Evolutionary conservation across 2,113 vertebrate genomes (phyloP), one percentile per base, ranked within the genome.

Genomic region (Eolophus roseicapilla): DNA sequence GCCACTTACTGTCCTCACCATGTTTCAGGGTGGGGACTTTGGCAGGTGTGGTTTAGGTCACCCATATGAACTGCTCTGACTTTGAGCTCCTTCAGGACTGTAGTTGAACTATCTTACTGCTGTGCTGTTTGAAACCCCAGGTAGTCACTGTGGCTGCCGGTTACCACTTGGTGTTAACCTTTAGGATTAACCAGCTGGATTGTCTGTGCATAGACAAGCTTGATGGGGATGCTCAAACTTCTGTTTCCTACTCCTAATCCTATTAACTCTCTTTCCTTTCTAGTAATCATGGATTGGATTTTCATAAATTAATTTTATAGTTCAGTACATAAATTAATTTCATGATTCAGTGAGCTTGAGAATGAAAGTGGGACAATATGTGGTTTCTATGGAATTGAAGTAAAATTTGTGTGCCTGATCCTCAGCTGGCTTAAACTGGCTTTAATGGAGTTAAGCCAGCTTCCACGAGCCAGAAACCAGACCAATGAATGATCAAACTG

Each of bases 271-370:
- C 55, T 85, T 95, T 93, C 87, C 92, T 97, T 96, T 82, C 91
- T 95, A 79, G 80, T 69, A 92, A 93, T 91, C 93, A 81, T 77
- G 77, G 92, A 68, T 69, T 97, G 77, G 90, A 94, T 96, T 97
- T 96, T 96, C 91, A 93, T 95, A 95, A 94, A 94, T 97, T 96
- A 97, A 95, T 95, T 96, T 93, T 89, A 96, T 96, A 95, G 86
- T 95, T 97, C 84, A 94, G 64, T 94, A 92, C 91, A 80, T 96
- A 97, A 94, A 95, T 96, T 94, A 95, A 97, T 97, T 97, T 96
- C 86, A 91, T 24, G 87, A 94, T 78, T 96, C 96, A 91, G 59
- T 91, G 83, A 93, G 77, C 92, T 85, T 89, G 91, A 93, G 94
- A 95, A 90, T 96, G 87, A 78, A 93, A 88, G 75, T 77, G 53